Evolutionary conservation across 1,140 invertebrate species (phyloP), one percentile per base, ranked within the genome.

Genomic region (Ditylenchus dipsaci): DNA sequence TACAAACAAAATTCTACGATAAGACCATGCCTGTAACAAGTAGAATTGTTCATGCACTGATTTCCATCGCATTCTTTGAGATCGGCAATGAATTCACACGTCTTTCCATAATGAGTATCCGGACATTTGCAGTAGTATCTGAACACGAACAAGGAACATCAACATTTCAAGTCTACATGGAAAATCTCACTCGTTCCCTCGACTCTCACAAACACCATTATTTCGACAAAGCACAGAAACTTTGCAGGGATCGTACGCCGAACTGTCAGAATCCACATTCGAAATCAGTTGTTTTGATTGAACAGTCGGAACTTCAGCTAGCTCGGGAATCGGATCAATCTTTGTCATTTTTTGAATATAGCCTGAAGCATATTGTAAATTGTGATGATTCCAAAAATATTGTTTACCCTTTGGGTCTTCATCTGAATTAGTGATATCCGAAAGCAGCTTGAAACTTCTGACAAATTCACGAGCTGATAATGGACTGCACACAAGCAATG

Each of bases 51-150:
- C 26, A n/a, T 23, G 29, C 73, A 75, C 27, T 61, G 33, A 49
- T 75, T 70, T 13, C 45, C 15, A 21, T 45, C 49, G 58, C 73
- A 75, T 21, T 68, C 15, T 1, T 17, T 60, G 8, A 64, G 59
- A 29, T 75, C 73, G 42, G 73, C 73, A 58, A 61, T 42, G 43
- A 75, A 75, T 67, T 75, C 61, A 42, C 73, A 75, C 15, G 33
- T 42, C 30, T 71, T 76, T 38, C 73, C 73, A 38, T 75, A 75
- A 66, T 64, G 67, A 30, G 27, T 47, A 19, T 26, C 11, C 26
- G 60, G 60, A 56, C 73, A 75, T 8, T 76, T 63, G 56, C 73
- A 75, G 58, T 49, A 75, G 23, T 33, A 75, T 19, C 71, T 73
- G 5, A 58, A 65, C n/a, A 53, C 23, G 43, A 30, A 56, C 15